These are phyloP conservation scores for Myzus persicae DNA, from an alignment of 1,140 invertebrate species.

Conservation along the genomic window DNA sequence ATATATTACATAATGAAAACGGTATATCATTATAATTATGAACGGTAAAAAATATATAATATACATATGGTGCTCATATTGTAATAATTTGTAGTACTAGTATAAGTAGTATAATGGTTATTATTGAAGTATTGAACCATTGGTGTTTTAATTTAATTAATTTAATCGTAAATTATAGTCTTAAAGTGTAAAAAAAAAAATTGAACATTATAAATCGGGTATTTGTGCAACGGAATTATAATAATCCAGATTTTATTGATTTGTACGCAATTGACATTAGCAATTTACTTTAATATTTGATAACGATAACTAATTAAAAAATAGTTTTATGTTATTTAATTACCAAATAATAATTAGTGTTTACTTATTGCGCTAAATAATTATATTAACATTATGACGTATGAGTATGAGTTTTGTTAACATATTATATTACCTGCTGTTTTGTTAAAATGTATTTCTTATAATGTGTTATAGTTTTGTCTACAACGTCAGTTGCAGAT, in stretches of 20 bases:
- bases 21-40: neutral
- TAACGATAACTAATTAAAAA: neutral
- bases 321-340: neutral
- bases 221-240: neutral
- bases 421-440: neutral
- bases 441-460: neutral
- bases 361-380: neutral
- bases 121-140: neutral
- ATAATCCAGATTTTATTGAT: neutral
- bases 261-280: neutral
- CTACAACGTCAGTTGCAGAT: neutral
- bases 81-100: neutral
- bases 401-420: neutral
- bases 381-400: neutral
- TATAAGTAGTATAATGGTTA: neutral
- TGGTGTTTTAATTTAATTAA: neutral
- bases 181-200: neutral
- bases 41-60: neutral
- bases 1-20: neutral
- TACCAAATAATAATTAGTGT: neutral
- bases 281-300: neutral
- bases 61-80: neutral
- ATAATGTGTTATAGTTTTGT: neutral
- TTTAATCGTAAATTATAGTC: neutral
- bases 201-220: constrained; percentile 1